Base-by-base conservation (phyloP, 2,888 invertebrate species). In the Choristoneura rosaceana region DNA sequence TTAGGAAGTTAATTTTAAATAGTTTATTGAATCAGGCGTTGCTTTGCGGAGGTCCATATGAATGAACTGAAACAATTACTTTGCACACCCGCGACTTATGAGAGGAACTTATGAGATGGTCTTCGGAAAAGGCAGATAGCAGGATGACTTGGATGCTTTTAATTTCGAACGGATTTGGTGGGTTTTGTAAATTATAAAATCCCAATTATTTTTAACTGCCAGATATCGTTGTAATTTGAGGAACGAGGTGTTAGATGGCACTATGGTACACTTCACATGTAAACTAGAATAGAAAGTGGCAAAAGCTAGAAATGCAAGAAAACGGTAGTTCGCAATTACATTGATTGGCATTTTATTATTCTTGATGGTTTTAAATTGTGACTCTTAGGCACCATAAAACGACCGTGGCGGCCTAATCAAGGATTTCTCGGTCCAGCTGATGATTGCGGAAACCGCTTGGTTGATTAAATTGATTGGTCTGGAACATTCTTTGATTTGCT, bases 301-400 rank as follows among this genome's bases (percentile, higher is more conserved):
- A 47, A 68, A 67, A 61, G 47, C 34, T 68, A 60, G 47, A 60
- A 60, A 41, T 34, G 33, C 8, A 10, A 17, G 66, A 25, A 68
- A 68, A 68, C 68, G 68, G 68, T 60, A 68, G 68, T 59, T 58
- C 17, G 59, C 67, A 67, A 67, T 66, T 66, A 25, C 38, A 59
- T 38, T 45, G 52, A 71, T 71, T 71, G 43, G 59, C 52, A 60
- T 61, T 70, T 65, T 70, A 61, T 55, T 55, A 45, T 55, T 65
- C 15, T 47, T 60, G 34, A 50, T 45, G 17, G 43, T 15, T 34
- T 60, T 10, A 60, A 52, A 61, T 61, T 33, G 58, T 58, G 17
- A 59, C 17, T 34, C 65, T 59, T 64, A 50, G 63, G 60, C 10
- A 15, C 41, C 41, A 60, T 64, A 70, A 60, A 65, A 25, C 17